phyloP scores from a whole-genome alignment of 2,888 invertebrate genomes.

The Morinoia aosen region DNA sequence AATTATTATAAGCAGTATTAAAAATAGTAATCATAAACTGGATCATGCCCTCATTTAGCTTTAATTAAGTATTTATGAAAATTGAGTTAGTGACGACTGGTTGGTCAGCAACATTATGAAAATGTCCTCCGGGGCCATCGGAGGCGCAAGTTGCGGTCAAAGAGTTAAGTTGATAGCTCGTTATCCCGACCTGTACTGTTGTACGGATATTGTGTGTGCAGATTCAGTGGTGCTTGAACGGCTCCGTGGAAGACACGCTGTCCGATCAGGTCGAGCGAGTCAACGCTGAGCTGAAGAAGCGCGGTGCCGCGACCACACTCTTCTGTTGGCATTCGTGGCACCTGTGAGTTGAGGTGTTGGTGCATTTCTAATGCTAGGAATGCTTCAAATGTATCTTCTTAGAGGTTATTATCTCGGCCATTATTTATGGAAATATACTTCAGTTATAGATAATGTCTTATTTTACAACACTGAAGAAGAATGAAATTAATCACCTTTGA shows the following conservation, averaged over 20 bases:
- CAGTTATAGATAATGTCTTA: neutral
- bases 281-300: neutral
- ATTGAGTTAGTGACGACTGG: too few species aligned
- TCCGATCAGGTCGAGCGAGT: neutral
- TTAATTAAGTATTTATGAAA: too few species aligned
- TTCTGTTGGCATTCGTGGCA: conserved; percentile 35
- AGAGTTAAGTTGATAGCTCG: neutral
- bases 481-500: neutral
- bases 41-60: too few species aligned
- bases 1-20: too few species aligned
- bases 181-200: neutral
- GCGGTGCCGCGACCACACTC: neutral
- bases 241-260: neutral
- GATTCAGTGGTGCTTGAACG: conserved; percentile 27
- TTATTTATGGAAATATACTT: neutral
- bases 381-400: neutral
- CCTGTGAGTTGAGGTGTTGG: neutral
- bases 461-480: neutral
- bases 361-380: neutral
- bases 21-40: too few species aligned
- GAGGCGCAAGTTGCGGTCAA: too few species aligned
- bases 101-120: too few species aligned
- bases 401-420: neutral
- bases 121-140: too few species aligned
- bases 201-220: neutral